A percentile compares a stretch with the other conserved stretches of the same genome.
These are phyloP conservation scores for Apostichopus californicus DNA, from an alignment of 35 echinoderm and acorn worm genomes.

Conservation along the genomic window DNA sequence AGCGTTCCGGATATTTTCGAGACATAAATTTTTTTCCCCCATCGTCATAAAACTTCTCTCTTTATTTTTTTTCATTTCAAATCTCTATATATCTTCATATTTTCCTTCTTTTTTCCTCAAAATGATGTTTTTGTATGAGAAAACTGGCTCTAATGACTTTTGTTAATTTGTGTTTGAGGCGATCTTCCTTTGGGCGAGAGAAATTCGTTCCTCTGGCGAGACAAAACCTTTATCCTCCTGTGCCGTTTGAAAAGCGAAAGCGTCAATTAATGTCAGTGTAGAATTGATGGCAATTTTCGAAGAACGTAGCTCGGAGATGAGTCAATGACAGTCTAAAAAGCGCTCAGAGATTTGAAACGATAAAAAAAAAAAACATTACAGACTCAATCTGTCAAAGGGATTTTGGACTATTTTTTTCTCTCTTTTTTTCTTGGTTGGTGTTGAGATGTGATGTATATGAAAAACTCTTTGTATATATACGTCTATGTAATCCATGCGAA, in stretches of 20 bases:
- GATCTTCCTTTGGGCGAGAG: background rate
- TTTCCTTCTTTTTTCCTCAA: too few species aligned
- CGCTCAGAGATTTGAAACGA: conserved; percentile 1
- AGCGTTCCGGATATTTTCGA: too few species aligned
- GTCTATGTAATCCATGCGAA: too few species aligned
- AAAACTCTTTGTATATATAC: too few species aligned
- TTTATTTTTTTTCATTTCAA: too few species aligned
- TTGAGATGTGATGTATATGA: too few species aligned
- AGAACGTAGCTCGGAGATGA: background rate
- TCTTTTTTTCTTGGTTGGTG: background rate
- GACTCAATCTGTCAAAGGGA: background rate
- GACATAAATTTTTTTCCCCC: too few species aligned
- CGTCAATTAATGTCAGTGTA: conserved; percentile 1
- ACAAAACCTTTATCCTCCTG: background rate
- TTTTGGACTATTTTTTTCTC: background rate
- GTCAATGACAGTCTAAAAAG: conserved; percentile 9
- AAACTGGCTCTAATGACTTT: background rate
- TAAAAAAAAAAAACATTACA: background rate
- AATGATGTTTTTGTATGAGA: too few species aligned
- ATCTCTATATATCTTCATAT: too few species aligned
- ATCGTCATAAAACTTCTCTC: too few species aligned
- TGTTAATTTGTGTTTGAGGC: background rate
- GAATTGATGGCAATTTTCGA: conserved; percentile 7
- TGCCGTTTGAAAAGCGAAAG: background rate
- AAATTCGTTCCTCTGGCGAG: background rate